phyloP scores from a whole-genome alignment of 1,140 invertebrate genomes.

The Dreissena polymorpha region DNA sequence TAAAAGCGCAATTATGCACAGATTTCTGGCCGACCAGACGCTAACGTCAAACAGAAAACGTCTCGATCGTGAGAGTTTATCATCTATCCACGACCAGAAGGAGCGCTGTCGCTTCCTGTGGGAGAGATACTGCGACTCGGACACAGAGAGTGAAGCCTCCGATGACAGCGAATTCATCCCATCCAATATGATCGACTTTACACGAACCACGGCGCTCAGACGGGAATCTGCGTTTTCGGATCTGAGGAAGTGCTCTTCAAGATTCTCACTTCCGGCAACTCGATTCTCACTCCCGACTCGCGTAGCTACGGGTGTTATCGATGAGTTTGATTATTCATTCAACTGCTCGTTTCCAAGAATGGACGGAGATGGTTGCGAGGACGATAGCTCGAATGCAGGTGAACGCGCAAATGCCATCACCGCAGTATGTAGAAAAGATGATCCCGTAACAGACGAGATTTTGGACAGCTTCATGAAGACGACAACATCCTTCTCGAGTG shows the following conservation, averaged over 20 bases:
- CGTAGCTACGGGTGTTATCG: constrained; percentile 6
- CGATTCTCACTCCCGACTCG: not conserved
- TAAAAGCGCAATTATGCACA: constrained; percentile 35
- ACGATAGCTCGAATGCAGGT: constrained; percentile 4
- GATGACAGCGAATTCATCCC: constrained; percentile 10
- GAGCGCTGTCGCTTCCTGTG: constrained; percentile 32
- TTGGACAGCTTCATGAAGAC: not conserved
- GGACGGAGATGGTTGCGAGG: constrained; percentile 17
- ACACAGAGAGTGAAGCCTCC: not conserved
- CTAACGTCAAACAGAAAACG: not conserved
- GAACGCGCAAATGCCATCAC: not conserved
- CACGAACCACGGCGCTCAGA: constrained; percentile 15
- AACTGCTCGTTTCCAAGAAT: constrained; percentile 47
- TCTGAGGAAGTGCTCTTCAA: not conserved
- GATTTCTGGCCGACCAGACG: constrained; percentile 45
- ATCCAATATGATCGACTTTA: not conserved
- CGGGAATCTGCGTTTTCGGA: constrained; percentile 40
- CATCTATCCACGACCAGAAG: constrained; percentile 14
- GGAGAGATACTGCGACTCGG: not conserved
- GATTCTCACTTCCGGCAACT: constrained; percentile 9
- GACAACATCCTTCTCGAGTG: not conserved
- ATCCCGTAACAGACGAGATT: not conserved
- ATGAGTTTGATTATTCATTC: constrained; percentile 42
- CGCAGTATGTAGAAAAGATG: not conserved
- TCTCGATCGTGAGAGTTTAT: not conserved